Percentiles rank a stretch among this genome's conserved stretches.
These are phyloP conservation scores for Caenorhabditis sp. DNA, from an alignment of 2,888 invertebrate genomes.

Conservation along the genomic window DNA sequence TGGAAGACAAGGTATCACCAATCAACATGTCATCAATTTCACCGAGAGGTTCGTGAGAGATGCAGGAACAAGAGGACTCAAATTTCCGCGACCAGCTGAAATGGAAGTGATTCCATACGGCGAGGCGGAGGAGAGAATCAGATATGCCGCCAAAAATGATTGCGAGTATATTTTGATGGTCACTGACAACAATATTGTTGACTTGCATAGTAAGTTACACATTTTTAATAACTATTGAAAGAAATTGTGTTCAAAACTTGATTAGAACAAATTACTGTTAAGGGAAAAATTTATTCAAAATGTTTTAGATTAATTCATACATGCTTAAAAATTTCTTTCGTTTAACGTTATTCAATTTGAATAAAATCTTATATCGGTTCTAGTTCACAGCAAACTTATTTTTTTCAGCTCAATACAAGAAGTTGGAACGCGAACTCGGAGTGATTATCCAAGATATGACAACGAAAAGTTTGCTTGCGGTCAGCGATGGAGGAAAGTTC, in stretches of 20 bases:
- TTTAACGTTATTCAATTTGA: no score
- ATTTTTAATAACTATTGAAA: no score
- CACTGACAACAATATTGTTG: slow-evolving; percentile 28
- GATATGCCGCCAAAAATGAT: slow-evolving; percentile 4
- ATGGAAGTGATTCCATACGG: background rate
- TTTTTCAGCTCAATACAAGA: slow-evolving; percentile 4
- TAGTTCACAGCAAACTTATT: background rate
- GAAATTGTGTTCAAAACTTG: no score
- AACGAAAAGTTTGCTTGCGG: slow-evolving; percentile 8
- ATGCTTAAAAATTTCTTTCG: no score
- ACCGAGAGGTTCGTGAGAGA: background rate
- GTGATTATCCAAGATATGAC: slow-evolving; percentile 28
- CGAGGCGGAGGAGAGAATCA: slow-evolving; percentile 8
- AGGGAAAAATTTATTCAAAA: no score
- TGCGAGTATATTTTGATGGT: slow-evolving; percentile 28
- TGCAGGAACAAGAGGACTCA: slow-evolving; percentile 11
- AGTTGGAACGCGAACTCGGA: slow-evolving; percentile 10
- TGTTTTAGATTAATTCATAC: no score
- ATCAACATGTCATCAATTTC: background rate
- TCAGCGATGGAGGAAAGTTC: slow-evolving; percentile 18
- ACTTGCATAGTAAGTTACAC: slow-evolving; percentile 18
- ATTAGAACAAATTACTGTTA: no score
- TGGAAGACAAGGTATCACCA: background rate
- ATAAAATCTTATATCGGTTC: background rate
- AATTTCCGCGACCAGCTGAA: slow-evolving; percentile 10